A percentile compares a stretch with the other conserved stretches of the same genome.
Conservation (phyloP, 2,797 vertebrate genomes). For the Poecile montanus region DNA sequence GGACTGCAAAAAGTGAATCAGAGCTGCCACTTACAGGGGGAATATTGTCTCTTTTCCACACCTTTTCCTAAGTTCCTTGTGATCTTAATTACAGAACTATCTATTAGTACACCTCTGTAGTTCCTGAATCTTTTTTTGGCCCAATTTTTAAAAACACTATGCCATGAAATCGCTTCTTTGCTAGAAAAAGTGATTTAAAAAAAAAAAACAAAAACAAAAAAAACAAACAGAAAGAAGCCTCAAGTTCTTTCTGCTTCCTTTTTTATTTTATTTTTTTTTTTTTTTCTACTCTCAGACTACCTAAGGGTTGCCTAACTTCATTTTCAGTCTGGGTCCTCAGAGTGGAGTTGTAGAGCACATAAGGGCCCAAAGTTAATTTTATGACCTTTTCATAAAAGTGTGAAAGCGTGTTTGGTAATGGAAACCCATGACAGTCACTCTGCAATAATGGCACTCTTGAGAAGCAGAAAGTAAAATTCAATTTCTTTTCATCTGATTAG, state of each 20-base stretch:
- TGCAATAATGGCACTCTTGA: not conserved
- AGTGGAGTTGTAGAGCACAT: not conserved
- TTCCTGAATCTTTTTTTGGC: not conserved
- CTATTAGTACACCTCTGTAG: not conserved
- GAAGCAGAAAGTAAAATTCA: not conserved
- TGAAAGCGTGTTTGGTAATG: not conserved
- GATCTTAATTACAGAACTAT: not conserved
- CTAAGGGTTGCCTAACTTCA: not conserved
- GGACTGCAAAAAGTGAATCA: not conserved
- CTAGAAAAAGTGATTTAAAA: not conserved
- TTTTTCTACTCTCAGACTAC: too few species aligned
- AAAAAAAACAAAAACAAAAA: too few species aligned
- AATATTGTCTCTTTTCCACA: not conserved
- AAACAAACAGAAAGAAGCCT: not conserved
- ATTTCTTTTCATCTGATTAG: conserved; percentile 9
- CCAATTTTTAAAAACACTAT: not conserved
- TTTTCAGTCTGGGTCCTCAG: not conserved
- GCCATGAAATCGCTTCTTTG: not conserved
- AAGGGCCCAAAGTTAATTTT: not conserved
- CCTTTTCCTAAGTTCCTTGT: not conserved
- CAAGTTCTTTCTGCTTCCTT: not conserved
- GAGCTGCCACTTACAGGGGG: not conserved
- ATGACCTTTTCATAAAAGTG: not conserved
- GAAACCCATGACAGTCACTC: not conserved
- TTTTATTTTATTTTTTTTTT: not conserved